Conservation (phyloP, 1,140 invertebrate species). For the Nasonia longicornis region DNA sequence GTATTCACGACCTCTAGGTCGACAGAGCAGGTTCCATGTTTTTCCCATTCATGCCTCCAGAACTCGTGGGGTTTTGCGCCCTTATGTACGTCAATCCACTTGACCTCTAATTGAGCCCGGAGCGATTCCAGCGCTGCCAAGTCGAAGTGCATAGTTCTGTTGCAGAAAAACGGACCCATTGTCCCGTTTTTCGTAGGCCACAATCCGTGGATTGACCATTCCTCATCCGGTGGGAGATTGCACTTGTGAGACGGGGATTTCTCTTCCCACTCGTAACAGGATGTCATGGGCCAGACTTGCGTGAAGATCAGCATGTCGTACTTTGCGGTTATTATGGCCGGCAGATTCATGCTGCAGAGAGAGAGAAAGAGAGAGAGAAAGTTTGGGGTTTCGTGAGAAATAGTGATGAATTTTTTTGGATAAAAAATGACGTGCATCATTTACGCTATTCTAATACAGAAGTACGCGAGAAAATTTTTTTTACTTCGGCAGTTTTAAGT, state of each 20-base stretch:
- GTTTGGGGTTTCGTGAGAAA: no score
- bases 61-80: slow-evolving; percentile 72
- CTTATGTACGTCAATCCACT: slow-evolving; percentile 82
- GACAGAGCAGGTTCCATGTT: slow-evolving; percentile 86
- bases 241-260: slow-evolving; percentile 73
- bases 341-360: not conserved
- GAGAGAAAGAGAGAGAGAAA: no score
- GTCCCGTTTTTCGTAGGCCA: slow-evolving; percentile 82
- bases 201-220: slow-evolving; percentile 86
- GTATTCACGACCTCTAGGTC: slow-evolving; percentile 72
- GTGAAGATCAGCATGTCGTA: slow-evolving; percentile 86
- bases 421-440: no score
- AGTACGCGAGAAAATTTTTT: no score
- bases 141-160: slow-evolving; percentile 76
- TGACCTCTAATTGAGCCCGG: slow-evolving; percentile 72
- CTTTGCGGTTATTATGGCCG: slow-evolving; percentile 46
- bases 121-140: slow-evolving; percentile 72
- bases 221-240: slow-evolving; percentile 71
- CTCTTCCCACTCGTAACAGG: slow-evolving; percentile 80
- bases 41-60: slow-evolving; percentile 88
- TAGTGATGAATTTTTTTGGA: no score
- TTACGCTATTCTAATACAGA: no score
- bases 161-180: slow-evolving; percentile 78
- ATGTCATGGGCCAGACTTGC: slow-evolving; percentile 83
- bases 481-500: no score